Percentiles rank a stretch among this genome's conserved stretches.
phyloP scores from a whole-genome alignment of 2,797 vertebrate genomes.

The Prunella strophiata region DNA sequence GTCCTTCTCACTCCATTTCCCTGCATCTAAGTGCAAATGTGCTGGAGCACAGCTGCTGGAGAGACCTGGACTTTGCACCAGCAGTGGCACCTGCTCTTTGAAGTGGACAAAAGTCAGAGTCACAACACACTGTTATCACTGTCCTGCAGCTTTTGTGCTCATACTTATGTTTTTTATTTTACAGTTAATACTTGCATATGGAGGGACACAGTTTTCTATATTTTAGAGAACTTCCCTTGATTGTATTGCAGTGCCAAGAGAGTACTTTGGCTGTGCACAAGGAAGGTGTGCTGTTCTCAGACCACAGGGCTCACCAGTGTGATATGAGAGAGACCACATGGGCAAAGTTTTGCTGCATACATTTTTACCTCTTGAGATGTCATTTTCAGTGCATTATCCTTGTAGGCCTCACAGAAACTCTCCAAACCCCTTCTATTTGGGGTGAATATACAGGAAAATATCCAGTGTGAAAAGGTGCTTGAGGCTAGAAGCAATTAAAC shows the following conservation, averaged over 20 bases:
- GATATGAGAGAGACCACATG: neutral
- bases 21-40: neutral
- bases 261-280: neutral
- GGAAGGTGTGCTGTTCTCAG: neutral
- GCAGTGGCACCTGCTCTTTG: neutral
- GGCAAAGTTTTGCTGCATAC: fast-evolving
- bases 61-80: neutral
- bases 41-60: neutral
- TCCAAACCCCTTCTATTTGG: neutral
- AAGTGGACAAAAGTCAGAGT: neutral
- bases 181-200: neutral
- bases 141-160: neutral
- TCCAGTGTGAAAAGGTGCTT: neutral
- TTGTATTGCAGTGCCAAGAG: neutral
- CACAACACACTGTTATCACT: neutral
- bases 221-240: neutral
- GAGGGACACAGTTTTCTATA: neutral
- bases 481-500: neutral
- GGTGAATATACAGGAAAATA: neutral
- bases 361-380: neutral
- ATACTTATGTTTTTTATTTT: neutral
- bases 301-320: too few species aligned
- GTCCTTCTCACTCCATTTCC: neutral
- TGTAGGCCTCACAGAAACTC: neutral
- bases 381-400: neutral